phyloP scores from a whole-genome alignment of 2,113 vertebrate species.

The Tor tambroides region DNA sequence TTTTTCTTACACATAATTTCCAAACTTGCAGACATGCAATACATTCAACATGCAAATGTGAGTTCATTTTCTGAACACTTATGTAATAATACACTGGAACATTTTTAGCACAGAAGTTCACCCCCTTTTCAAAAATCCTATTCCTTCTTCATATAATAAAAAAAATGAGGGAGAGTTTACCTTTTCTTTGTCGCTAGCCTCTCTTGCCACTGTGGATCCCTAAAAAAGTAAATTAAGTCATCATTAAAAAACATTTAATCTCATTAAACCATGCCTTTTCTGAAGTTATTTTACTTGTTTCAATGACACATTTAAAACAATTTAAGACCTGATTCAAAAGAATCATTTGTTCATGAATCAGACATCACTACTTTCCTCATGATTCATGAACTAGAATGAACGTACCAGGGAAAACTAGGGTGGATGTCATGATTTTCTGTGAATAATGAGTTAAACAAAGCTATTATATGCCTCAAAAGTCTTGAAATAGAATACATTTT shows the following conservation, averaged over 20 bases:
- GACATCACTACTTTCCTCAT: background rate
- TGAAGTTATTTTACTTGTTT: background rate
- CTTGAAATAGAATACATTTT: background rate
- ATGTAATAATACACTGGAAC: background rate
- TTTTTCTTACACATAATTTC: background rate
- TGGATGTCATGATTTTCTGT: background rate
- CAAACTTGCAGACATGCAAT: slow-evolving; percentile 50
- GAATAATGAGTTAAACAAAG: background rate
- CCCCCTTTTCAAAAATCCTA: background rate
- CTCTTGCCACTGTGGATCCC: slow-evolving; percentile 87
- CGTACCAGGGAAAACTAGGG: background rate
- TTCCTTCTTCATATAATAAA: background rate
- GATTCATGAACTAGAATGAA: background rate
- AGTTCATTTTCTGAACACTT: slow-evolving; percentile 38
- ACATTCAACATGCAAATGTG: slow-evolving; percentile 42
- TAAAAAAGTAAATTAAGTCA: slow-evolving; percentile 54
- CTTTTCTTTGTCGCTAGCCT: slow-evolving; percentile 90
- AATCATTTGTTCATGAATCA: background rate
- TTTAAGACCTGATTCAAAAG: background rate
- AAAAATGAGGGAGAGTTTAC: slow-evolving; percentile 62
- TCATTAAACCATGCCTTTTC: background rate
- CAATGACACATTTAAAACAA: too few species aligned
- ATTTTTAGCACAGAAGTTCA: background rate
- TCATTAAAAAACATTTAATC: background rate
- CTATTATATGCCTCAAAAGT: background rate